These are phyloP conservation scores for Petrocephalus microphthalmus DNA, from an alignment of 2,113 vertebrate species.

Conservation along the genomic window DNA sequence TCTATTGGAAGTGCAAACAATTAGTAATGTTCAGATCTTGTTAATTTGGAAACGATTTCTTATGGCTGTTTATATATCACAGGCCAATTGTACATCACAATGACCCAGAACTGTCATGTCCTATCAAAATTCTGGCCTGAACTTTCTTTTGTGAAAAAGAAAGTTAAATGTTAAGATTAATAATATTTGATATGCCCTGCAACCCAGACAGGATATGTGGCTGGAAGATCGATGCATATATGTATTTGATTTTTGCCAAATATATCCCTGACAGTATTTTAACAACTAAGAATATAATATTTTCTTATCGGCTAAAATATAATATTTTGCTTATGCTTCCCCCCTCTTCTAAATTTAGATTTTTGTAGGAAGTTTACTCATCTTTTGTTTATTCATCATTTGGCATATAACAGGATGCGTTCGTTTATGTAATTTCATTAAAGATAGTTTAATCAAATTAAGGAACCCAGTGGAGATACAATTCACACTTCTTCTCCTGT, in stretches of 20 bases:
- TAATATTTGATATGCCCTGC: neutral
- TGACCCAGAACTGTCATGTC: neutral
- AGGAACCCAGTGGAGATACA: slow-evolving; percentile 35
- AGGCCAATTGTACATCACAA: neutral
- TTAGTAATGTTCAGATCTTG: neutral
- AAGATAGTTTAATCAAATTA: slow-evolving; percentile 41
- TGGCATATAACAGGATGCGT: slow-evolving; percentile 2
- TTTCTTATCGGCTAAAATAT: neutral
- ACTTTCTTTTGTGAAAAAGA: neutral
- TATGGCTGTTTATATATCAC: neutral
- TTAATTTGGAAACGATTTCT: neutral
- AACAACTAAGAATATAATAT: neutral
- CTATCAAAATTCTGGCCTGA: neutral
- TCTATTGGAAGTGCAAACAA: neutral
- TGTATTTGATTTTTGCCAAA: slow-evolving; percentile 6
- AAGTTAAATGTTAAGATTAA: neutral
- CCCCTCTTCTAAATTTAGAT: neutral
- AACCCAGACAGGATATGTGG: neutral
- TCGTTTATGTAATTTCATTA: slow-evolving; percentile 27
- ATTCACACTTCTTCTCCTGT: slow-evolving; percentile 28
- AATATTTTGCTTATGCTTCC: neutral
- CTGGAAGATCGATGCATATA: neutral
- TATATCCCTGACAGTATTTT: neutral
- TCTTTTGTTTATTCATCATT: slow-evolving; percentile 8
- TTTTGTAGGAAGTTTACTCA: slow-evolving; percentile 7